phyloP scores from a whole-genome alignment of 1,140 invertebrate genomes.

The Drosophila kepulauana region DNA sequence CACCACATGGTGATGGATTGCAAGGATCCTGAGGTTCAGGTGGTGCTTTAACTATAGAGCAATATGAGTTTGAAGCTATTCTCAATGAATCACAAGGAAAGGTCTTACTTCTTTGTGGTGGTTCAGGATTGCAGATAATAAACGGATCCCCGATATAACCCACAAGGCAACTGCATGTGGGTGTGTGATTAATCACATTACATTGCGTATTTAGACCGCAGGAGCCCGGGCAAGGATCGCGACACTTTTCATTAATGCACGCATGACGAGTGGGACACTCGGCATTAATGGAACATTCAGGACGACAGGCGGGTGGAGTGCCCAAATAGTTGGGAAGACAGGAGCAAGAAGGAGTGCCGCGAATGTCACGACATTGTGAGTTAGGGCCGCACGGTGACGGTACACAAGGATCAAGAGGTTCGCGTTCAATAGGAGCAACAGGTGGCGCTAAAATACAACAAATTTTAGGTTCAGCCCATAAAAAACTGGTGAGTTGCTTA shows the following conservation, averaged over 20 bases:
- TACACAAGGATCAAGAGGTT: constrained; percentile 88
- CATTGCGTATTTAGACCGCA: constrained; percentile 93
- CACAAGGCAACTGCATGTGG: constrained; percentile 90
- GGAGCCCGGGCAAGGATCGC: constrained; percentile 92
- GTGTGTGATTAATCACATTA: constrained; percentile 92
- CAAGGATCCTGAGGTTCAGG: constrained; percentile 87
- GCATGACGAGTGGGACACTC: constrained; percentile 93
- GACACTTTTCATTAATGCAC: constrained; percentile 92
- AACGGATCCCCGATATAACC: constrained; percentile 93
- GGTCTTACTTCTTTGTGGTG: constrained; percentile 77
- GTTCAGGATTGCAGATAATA: constrained; percentile 86
- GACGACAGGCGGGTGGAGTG: constrained; percentile 91
- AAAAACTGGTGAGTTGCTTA: constrained; percentile 48
- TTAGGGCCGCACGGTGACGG: constrained; percentile 94
- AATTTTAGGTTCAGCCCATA: not conserved
- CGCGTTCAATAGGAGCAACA: constrained; percentile 60
- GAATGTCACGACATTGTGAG: constrained; percentile 90
- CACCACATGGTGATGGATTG: constrained; percentile 91
- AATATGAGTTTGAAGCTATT: not conserved
- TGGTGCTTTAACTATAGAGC: constrained; percentile 58
- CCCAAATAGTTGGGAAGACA: constrained; percentile 91
- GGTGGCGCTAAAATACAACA: constrained; percentile 50
- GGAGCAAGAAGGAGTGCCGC: constrained; percentile 92
- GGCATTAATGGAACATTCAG: constrained; percentile 93
- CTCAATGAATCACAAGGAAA: not conserved